phyloP scores from a whole-genome alignment of 2,113 vertebrate species.

The Albula glossodonta region DNA sequence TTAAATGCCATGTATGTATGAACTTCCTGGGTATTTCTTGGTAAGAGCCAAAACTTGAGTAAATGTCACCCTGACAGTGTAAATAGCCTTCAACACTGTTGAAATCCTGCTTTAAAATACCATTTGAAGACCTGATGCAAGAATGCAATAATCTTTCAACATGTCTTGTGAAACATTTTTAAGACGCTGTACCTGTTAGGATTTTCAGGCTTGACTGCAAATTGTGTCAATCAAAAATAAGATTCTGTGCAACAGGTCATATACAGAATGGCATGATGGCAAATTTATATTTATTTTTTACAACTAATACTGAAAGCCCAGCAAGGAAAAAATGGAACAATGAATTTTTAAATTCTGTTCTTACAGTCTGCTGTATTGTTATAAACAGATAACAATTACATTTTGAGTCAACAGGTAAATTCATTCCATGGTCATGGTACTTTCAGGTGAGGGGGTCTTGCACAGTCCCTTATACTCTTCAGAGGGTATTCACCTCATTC shows the following conservation, averaged over 20 bases:
- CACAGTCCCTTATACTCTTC: background rate
- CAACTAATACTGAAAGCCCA: no score
- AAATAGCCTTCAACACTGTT: background rate
- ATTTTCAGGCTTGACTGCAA: slow-evolving; percentile 2
- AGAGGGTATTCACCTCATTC: background rate
- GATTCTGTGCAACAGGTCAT: no score
- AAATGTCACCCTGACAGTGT: background rate
- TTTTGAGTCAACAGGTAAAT: no score
- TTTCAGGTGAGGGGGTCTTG: background rate
- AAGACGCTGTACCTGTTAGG: background rate
- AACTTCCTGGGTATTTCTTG: background rate
- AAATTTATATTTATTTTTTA: no score
- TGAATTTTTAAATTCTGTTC: no score
- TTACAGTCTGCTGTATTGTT: no score
- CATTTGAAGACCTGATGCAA: background rate
- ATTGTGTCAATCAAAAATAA: no score
- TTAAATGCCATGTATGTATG: slow-evolving; percentile 23
- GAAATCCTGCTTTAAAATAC: background rate
- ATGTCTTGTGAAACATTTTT: background rate
- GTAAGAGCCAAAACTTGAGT: background rate
- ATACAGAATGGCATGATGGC: no score
- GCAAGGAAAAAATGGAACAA: no score
- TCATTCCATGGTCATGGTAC: no score
- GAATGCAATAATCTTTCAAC: background rate
- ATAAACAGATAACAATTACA: no score